phyloP scores from a whole-genome alignment of 2,888 invertebrate species.

The Parochlus steinenii region DNA sequence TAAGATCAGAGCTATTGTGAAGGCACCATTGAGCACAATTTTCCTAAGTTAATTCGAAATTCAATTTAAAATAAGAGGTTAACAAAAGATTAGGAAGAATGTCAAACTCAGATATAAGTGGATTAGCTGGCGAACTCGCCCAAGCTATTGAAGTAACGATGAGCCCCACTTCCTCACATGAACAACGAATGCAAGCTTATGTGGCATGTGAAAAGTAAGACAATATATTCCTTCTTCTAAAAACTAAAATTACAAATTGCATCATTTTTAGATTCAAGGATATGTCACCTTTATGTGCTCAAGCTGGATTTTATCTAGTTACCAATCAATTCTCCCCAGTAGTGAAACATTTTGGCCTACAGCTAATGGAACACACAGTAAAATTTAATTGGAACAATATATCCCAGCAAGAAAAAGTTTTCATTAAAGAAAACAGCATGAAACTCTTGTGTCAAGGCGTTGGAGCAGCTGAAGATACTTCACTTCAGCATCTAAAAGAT shows the following conservation, averaged over 20 bases:
- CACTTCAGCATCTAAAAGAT: constrained; percentile 58
- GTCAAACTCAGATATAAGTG: too few species aligned
- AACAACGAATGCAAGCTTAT: constrained; percentile 64
- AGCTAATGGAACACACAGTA: constrained; percentile 82
- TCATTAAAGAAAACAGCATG: constrained; percentile 86
- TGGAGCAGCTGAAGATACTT: constrained; percentile 49
- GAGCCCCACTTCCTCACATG: constrained; percentile 58
- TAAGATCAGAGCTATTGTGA: too few species aligned
- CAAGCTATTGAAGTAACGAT: constrained; percentile 68
- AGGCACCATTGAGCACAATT: too few species aligned
- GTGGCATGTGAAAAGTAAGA: constrained; percentile 56
- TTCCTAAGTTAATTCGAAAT: too few species aligned
- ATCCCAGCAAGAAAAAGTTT: constrained; percentile 70
- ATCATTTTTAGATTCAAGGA: constrained; percentile 50
- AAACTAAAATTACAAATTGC: constrained; percentile 1
- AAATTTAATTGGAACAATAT: constrained; percentile 88
- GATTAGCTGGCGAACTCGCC: constrained; percentile 53
- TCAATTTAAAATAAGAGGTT: too few species aligned
- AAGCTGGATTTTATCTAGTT: constrained; percentile 67
- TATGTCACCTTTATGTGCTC: constrained; percentile 73
- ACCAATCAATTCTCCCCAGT: constrained; percentile 56
- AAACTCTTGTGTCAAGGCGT: constrained; percentile 62
- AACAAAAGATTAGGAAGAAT: too few species aligned
- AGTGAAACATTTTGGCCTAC: constrained; percentile 80
- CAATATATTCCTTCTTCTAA: constrained; percentile 1